These are phyloP conservation scores for Pelobates fuscus DNA, from an alignment of 2,113 vertebrate genomes.

Conservation along the genomic window DNA sequence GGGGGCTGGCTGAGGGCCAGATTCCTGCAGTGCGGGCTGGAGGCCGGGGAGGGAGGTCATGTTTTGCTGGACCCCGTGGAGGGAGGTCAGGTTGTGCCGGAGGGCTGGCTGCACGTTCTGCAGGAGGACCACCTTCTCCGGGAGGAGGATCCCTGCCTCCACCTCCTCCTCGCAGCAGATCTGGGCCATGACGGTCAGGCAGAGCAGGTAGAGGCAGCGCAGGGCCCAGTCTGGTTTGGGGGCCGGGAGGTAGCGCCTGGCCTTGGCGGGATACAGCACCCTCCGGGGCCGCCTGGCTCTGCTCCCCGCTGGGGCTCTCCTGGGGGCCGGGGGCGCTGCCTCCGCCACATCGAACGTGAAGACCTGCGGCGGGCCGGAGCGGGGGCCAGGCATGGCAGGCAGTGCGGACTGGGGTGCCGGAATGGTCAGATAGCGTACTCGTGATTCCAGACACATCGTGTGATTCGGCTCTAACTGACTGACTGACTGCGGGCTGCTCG, in stretches of 20 bases:
- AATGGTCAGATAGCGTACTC: neutral
- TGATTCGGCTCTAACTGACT: no score
- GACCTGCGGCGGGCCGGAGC: conserved; percentile 2
- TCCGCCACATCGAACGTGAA: conserved; percentile 41
- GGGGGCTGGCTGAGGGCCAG: neutral
- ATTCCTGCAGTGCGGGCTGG: no score
- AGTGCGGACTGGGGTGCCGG: neutral
- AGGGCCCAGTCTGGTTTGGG: conserved; percentile 8
- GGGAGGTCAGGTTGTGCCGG: neutral
- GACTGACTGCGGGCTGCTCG: no score
- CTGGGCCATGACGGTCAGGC: conserved; percentile 28
- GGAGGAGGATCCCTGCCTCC: neutral
- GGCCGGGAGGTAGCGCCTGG: conserved; percentile 12
- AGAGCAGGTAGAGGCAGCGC: conserved; percentile 28
- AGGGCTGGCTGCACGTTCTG: neutral
- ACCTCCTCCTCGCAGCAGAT: conserved; percentile 25
- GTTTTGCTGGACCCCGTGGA: neutral
- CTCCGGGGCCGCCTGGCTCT: conserved; percentile 10
- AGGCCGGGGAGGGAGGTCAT: neutral
- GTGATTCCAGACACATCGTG: conserved; percentile 6
- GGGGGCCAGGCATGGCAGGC: neutral
- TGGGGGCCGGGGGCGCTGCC: neutral
- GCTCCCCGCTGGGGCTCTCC: neutral
- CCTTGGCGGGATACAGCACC: conserved; percentile 26
- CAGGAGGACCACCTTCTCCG: neutral